These are phyloP conservation scores for Coluber constrictor DNA, from an alignment of 2,797 vertebrate genomes.

Conservation along the genomic window DNA sequence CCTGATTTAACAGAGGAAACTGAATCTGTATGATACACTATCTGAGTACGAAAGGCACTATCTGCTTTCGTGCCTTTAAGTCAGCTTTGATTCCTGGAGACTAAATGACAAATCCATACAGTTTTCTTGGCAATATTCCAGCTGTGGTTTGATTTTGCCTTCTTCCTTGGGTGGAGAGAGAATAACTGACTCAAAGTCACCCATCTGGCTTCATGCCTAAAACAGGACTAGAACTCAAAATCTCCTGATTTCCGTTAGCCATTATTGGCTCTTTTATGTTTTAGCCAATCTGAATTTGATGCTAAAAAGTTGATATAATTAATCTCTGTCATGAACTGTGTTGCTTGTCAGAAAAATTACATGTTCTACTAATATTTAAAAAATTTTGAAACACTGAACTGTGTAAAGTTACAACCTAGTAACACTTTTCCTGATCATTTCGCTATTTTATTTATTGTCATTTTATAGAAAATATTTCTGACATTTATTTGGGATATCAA, in stretches of 20 bases:
- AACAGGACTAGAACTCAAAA: not conserved
- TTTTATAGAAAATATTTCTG: not conserved
- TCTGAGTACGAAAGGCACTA: not conserved
- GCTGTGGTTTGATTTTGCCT: not conserved
- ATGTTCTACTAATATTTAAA: not conserved
- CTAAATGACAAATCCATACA: not conserved
- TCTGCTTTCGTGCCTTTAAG: not conserved
- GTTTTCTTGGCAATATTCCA: not conserved
- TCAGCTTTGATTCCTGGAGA: not conserved
- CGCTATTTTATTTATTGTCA: not conserved
- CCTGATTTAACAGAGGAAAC: not conserved
- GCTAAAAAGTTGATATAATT: not conserved
- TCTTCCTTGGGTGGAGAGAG: not conserved
- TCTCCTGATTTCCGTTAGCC: not conserved
- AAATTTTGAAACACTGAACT: not conserved
- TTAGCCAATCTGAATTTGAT: not conserved
- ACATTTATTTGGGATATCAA: not conserved
- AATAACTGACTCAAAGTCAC: not conserved
- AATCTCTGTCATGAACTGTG: not conserved
- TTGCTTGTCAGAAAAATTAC: not conserved
- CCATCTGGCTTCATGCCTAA: not conserved
- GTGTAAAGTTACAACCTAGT: not conserved
- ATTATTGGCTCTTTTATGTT: not conserved
- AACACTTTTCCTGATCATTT: not conserved
- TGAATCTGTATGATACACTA: not conserved